Evolutionary conservation across 2,113 vertebrate genomes (phyloP).

Genomic region (Proterorhinus semilunaris): DNA sequence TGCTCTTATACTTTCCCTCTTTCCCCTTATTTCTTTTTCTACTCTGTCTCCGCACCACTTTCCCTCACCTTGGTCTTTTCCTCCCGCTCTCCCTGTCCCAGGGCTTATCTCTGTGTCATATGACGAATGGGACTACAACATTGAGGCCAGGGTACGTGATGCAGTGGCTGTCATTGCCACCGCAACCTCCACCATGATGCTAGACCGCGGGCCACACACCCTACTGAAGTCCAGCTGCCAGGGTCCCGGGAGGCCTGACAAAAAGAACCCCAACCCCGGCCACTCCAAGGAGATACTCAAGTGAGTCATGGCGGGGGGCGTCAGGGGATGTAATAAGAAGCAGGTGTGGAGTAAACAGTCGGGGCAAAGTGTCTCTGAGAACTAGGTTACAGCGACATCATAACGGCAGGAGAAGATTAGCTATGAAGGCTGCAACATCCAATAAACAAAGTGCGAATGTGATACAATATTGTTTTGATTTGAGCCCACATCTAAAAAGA

Average conservation of each 20-base stretch:
- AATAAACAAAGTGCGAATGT: slow-evolving; percentile 20
- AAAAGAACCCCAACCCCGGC: slow-evolving; percentile 78
- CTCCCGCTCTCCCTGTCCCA: slow-evolving; percentile 38
- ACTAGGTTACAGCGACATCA: slow-evolving; percentile 4
- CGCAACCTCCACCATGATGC: slow-evolving; percentile 96
- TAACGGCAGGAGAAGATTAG: slow-evolving; percentile 10
- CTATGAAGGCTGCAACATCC: not conserved
- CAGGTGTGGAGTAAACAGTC: not conserved
- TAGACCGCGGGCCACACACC: slow-evolving; percentile 89
- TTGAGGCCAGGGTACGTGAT: slow-evolving; percentile 94
- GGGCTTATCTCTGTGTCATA: slow-evolving; percentile 97
- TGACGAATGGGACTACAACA: slow-evolving; percentile 98
- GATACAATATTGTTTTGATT: slow-evolving; percentile 26
- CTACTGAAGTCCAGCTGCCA: slow-evolving; percentile 94
- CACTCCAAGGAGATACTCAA: slow-evolving; percentile 79
- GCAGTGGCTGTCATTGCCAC: slow-evolving; percentile 98
- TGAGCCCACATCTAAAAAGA: not conserved
- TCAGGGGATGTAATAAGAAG: not conserved
- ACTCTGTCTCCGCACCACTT: slow-evolving; percentile 7
- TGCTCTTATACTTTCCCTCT: not conserved
- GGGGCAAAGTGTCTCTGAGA: not conserved
- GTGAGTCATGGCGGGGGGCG: slow-evolving; percentile 58
- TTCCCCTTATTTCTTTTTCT: slow-evolving; percentile 12
- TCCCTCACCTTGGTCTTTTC: slow-evolving; percentile 24
- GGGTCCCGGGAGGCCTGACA: slow-evolving; percentile 93